Percentiles rank a stretch among this genome's conserved stretches.
These are phyloP conservation scores for Tenebrosternarchus preto DNA, from an alignment of 2,113 vertebrate genomes.

Conservation along the genomic window DNA sequence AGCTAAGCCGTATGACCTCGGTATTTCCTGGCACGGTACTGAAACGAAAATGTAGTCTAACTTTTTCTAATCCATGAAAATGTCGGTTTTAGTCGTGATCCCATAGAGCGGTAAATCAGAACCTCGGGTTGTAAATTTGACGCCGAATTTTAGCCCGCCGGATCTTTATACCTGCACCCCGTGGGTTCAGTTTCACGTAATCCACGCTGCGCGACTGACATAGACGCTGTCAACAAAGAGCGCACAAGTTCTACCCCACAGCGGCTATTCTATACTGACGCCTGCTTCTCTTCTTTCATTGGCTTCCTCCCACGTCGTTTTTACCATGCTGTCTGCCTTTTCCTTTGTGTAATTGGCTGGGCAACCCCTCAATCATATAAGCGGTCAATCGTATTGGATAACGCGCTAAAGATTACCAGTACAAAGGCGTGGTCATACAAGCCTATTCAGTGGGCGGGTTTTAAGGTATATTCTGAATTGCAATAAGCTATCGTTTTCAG, in stretches of 20 bases:
- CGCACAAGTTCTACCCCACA: slow-evolving; percentile 55
- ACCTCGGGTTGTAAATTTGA: slow-evolving; percentile 10
- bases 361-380: not conserved
- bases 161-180: not conserved
- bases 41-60: too few species aligned
- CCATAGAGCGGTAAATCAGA: too few species aligned
- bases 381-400: slow-evolving; percentile 57
- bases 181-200: too few species aligned
- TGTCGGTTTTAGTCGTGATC: too few species aligned
- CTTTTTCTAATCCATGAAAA: too few species aligned
- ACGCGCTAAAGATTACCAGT: slow-evolving; percentile 49
- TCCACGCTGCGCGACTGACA: too few species aligned
- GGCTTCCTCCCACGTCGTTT: slow-evolving; percentile 36
- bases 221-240: slow-evolving; percentile 68
- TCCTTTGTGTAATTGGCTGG: slow-evolving; percentile 53
- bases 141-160: slow-evolving; percentile 42
- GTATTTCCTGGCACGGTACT: too few species aligned
- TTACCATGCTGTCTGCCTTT: slow-evolving; percentile 18
- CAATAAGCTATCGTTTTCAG: slow-evolving; percentile 56
- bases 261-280: slow-evolving; percentile 55
- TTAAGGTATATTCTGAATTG: slow-evolving; percentile 23
- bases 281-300: slow-evolving; percentile 66
- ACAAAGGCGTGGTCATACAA: slow-evolving; percentile 58
- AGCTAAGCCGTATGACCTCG: too few species aligned
- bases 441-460: slow-evolving; percentile 65